phyloP scores from a whole-genome alignment of 92 coral and sea anemone genomes.

The Siderastrea siderea region DNA sequence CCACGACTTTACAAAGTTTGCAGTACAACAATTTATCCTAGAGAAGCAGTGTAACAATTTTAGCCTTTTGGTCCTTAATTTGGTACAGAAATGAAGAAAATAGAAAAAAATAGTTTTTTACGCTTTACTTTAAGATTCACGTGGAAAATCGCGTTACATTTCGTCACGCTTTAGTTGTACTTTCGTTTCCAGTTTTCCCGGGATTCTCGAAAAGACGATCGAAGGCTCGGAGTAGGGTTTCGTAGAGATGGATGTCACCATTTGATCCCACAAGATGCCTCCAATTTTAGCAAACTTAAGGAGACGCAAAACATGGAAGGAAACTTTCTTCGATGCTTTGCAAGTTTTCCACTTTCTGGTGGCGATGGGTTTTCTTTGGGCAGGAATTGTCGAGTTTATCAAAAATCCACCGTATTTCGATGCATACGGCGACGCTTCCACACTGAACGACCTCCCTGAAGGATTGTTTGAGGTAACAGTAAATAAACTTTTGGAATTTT shows the following conservation, averaged over 20 bases:
- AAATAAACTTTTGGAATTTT: no score
- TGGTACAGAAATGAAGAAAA: background rate
- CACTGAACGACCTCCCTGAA: conserved; percentile 81
- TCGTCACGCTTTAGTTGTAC: background rate
- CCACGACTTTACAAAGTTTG: background rate
- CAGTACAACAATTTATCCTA: background rate
- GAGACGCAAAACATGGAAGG: conserved; percentile 65
- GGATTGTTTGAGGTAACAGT: conserved; percentile 89
- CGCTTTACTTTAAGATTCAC: background rate
- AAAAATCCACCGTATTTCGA: conserved; percentile 94
- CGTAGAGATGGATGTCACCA: background rate
- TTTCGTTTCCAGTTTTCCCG: conserved; percentile 20
- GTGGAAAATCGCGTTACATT: background rate
- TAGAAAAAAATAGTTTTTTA: no score
- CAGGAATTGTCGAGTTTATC: conserved; percentile 93
- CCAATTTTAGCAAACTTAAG: conserved; percentile 64
- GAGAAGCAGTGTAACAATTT: background rate
- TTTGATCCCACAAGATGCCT: conserved; percentile 54
- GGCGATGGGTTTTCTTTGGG: conserved; percentile 84
- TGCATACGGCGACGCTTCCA: conserved; percentile 94
- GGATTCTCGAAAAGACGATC: background rate
- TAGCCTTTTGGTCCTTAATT: no score
- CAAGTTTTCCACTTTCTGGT: conserved; percentile 87
- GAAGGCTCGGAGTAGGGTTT: background rate
- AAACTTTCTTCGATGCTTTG: conserved; percentile 41